A percentile compares a stretch with the other conserved stretches of the same genome.
These are phyloP conservation scores for Melieria picta DNA, from an alignment of 2,888 invertebrate species.

Conservation along the genomic window DNA sequence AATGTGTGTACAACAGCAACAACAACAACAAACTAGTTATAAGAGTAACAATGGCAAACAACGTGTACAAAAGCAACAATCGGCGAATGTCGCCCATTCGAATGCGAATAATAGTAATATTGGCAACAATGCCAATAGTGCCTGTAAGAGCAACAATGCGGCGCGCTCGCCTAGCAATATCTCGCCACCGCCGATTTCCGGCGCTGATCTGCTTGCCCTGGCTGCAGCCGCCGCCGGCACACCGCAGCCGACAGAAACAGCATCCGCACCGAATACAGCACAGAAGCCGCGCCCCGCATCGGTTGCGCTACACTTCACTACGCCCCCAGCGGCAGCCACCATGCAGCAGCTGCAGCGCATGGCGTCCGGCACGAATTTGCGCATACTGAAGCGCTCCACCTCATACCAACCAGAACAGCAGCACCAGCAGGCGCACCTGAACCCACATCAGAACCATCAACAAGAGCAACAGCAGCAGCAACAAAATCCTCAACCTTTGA, in stretches of 20 bases:
- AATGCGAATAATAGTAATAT: constrained; percentile 41
- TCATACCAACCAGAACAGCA: constrained; percentile 49
- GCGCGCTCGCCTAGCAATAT: constrained; percentile 5
- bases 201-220: constrained; percentile 54
- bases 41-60: constrained; percentile 40
- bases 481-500: constrained; percentile 41
- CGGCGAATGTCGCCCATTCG: constrained; percentile 45
- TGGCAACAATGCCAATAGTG: constrained; percentile 27
- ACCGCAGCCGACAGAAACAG: constrained; percentile 34
- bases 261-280: constrained; percentile 25
- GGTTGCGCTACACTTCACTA: constrained; percentile 44
- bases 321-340: constrained; percentile 33
- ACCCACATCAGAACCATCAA: neutral
- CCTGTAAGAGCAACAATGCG: constrained; percentile 29
- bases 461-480: constrained; percentile 41
- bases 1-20: constrained; percentile 42
- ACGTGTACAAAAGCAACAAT: constrained; percentile 46
- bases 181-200: constrained; percentile 38
- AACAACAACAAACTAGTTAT: constrained; percentile 34
- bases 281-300: constrained; percentile 44
- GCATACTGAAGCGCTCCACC: constrained; percentile 53
- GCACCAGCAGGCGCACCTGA: constrained; percentile 15
- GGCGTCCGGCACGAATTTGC: constrained; percentile 58
- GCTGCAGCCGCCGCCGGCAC: constrained; percentile 50
- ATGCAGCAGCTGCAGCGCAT: constrained; percentile 53